Evolutionary conservation across 2,797 vertebrate species (phyloP).

Genomic region (Pristis pectinata): DNA sequence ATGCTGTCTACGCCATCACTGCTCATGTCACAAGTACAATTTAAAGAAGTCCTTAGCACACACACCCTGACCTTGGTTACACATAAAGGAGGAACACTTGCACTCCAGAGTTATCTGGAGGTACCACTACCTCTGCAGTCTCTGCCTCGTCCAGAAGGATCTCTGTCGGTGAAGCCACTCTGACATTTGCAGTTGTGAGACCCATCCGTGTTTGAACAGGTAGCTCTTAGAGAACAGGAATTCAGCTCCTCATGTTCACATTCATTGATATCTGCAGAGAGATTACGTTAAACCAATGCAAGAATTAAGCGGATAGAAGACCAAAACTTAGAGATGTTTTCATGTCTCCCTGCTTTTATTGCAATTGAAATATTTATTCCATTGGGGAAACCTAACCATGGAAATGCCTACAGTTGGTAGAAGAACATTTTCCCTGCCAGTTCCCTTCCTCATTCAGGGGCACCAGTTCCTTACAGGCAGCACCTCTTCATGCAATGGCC

Average conservation of each 20-base stretch:
- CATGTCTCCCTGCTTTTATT: not conserved
- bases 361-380: not conserved
- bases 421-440: not conserved
- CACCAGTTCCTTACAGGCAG: not conserved
- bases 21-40: not conserved
- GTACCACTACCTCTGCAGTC: constrained; percentile 61
- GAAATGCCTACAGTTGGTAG: not conserved
- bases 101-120: not conserved
- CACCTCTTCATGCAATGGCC: not conserved
- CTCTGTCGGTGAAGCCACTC: constrained; percentile 50
- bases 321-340: not conserved
- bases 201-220: constrained; percentile 62
- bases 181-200: constrained; percentile 67
- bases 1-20: not conserved
- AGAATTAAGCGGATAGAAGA: not conserved
- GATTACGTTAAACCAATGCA: not conserved
- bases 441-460: too few relatives aligned
- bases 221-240: constrained; percentile 63
- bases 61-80: not conserved
- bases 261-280: constrained; percentile 63
- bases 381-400: not conserved
- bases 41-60: not conserved
- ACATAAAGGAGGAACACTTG: not conserved
- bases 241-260: constrained; percentile 53
- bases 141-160: constrained; percentile 58